A percentile compares a stretch with the other conserved stretches of the same genome.
These are phyloP conservation scores for Branchinecta sandiegonensis DNA, from an alignment of 2,888 invertebrate genomes.

Conservation along the genomic window DNA sequence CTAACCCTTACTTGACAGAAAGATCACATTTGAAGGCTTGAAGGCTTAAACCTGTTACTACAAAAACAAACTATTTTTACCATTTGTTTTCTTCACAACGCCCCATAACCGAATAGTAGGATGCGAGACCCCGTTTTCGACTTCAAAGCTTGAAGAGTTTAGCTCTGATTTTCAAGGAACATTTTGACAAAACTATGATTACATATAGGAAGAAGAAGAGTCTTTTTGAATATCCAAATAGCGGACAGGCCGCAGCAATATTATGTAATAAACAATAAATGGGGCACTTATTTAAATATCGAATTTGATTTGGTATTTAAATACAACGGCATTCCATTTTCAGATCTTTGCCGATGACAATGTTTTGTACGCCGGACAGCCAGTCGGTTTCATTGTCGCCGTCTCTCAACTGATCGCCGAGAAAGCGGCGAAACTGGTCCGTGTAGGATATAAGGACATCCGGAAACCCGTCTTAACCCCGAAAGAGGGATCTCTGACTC, in stretches of 20 bases:
- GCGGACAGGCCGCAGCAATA: background rate
- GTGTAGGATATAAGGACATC: constrained; percentile 33
- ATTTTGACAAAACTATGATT: too few species aligned
- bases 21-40: too few species aligned
- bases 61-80: too few species aligned
- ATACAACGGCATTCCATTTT: background rate
- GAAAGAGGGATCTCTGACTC: constrained; percentile 30
- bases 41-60: too few species aligned
- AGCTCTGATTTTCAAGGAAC: too few species aligned
- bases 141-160: too few species aligned
- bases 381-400: constrained; percentile 35
- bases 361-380: constrained; percentile 33
- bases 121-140: too few species aligned
- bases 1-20: too few species aligned
- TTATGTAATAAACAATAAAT: background rate
- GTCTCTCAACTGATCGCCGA: constrained; percentile 30
- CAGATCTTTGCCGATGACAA: constrained; percentile 33
- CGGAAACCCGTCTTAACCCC: constrained; percentile 33
- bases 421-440: constrained; percentile 32
- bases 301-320: background rate
- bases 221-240: too few species aligned
- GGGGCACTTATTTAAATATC: background rate
- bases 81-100: too few species aligned
- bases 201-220: too few species aligned
- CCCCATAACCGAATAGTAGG: too few species aligned